Base-by-base conservation (phyloP, 1,140 invertebrate genomes). In the Anastrepha ludens region DNA sequence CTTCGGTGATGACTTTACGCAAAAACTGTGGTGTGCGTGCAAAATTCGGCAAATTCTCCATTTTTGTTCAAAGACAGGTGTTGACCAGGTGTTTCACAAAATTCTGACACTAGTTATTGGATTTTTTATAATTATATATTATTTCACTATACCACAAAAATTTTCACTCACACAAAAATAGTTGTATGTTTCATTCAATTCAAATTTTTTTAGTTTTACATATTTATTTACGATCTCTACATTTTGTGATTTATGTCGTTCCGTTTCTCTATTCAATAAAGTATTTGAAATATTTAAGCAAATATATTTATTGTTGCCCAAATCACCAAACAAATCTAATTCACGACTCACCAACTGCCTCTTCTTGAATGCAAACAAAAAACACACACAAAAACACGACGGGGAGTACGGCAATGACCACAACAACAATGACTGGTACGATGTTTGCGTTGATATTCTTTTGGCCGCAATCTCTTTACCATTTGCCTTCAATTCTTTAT, bases 21-120 rank as follows among this genome's bases (percentile, higher is more conserved):
- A 92, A 90, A 91, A 92, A 92, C 78, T 92, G 91, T 89, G 91
- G 91, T 44, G 91, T 92, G 89, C 91, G 91, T 90, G 91, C 90
- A 91, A 92, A 91, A 89, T 92, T 92, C 89, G 58, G 78, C 65
- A 92, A 91, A 90, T 92, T 92, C 91, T 92, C 91, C 91, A 92
- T 92, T 88, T 89, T 88, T n/a, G 50, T 47, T 44, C 15, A 85
- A 60, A 41, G 11, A 55, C 87, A 87, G 41, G 29, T 87, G 47
- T 87, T 86, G 41, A 15, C 17, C 39, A 4, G 41, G 8, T 41
- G 41, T 62, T 86, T 13, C 17, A 41, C 55, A 5, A n/a, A 17
- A 41, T 41, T 47, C 29, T 3, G 39, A 20, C 50, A 86, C 13
- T 20, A 64, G 78, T n/a, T 39, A 4, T n/a, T 47, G 39, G 85